Percentiles rank a stretch among this genome's conserved stretches.
Conservation (phyloP, 1,140 invertebrate genomes). For the Acyrthosiphon pisum region DNA sequence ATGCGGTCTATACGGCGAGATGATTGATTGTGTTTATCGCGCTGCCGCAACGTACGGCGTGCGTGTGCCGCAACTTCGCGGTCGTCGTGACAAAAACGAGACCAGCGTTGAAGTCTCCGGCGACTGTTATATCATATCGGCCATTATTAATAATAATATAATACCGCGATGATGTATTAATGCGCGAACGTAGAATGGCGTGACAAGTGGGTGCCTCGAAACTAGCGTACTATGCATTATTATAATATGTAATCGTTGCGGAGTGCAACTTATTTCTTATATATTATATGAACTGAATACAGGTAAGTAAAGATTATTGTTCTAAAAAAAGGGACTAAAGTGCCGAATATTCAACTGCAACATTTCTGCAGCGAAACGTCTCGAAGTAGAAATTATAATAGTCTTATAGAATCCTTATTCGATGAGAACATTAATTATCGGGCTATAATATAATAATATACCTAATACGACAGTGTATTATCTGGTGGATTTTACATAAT, state of each 20-base stretch:
- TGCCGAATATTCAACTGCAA: too few species aligned
- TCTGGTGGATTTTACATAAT: too few species aligned
- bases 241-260: background rate
- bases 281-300: background rate
- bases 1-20: constrained; percentile 3
- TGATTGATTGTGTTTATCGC: constrained; percentile 31
- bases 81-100: constrained; percentile 16
- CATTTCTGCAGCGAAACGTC: too few species aligned
- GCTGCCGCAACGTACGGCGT: background rate
- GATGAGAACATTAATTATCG: too few species aligned
- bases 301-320: background rate
- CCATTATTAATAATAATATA: background rate
- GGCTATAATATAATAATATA: too few species aligned
- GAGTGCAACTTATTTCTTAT: background rate
- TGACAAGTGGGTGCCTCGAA: background rate
- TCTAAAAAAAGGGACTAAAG: background rate
- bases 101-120: constrained; percentile 3
- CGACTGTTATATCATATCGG: background rate
- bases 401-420: too few species aligned
- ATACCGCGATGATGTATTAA: background rate
- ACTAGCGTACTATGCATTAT: background rate
- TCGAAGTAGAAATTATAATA: too few species aligned
- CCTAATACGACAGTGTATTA: too few species aligned
- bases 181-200: background rate
- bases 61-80: background rate